Evolutionary conservation across 2,797 vertebrate genomes (phyloP).

Genomic region (Lepus oiostolus): DNA sequence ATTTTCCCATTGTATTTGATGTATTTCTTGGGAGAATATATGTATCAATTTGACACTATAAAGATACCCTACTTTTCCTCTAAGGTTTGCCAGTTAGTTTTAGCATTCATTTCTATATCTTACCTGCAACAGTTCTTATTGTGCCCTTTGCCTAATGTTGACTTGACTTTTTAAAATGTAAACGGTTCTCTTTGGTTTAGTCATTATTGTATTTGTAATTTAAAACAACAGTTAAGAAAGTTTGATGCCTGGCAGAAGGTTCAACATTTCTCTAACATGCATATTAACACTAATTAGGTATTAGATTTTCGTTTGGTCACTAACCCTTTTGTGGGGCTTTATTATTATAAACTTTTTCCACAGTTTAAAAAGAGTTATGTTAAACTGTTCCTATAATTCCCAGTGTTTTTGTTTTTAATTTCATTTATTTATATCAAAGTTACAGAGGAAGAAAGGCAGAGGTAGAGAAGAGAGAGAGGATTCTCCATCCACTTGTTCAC

Average conservation of each 20-base stretch:
- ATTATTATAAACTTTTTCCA: not conserved
- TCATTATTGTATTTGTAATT: not conserved
- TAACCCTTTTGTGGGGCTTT: not conserved
- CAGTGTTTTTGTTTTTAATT: too few relatives aligned
- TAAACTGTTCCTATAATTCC: too few relatives aligned
- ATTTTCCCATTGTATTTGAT: not conserved
- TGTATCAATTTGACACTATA: not conserved
- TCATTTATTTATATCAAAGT: too few relatives aligned
- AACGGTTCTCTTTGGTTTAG: not conserved
- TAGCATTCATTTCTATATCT: not conserved
- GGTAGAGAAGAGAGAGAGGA: too few relatives aligned
- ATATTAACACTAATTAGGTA: not conserved
- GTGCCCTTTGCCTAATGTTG: not conserved
- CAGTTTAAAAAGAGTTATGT: not conserved
- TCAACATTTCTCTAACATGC: not conserved
- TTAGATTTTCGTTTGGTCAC: not conserved
- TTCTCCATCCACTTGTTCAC: too few relatives aligned
- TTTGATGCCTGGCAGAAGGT: not conserved
- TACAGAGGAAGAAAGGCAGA: too few relatives aligned
- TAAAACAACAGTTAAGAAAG: not conserved
- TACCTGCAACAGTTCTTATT: not conserved
- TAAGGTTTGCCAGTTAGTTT: not conserved
- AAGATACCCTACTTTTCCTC: not conserved
- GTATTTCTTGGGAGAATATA: not conserved
- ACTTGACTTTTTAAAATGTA: constrained; percentile 6